Conservation (phyloP, 64 coral and sea anemone genomes). For the Cladopsammia gracilis region DNA sequence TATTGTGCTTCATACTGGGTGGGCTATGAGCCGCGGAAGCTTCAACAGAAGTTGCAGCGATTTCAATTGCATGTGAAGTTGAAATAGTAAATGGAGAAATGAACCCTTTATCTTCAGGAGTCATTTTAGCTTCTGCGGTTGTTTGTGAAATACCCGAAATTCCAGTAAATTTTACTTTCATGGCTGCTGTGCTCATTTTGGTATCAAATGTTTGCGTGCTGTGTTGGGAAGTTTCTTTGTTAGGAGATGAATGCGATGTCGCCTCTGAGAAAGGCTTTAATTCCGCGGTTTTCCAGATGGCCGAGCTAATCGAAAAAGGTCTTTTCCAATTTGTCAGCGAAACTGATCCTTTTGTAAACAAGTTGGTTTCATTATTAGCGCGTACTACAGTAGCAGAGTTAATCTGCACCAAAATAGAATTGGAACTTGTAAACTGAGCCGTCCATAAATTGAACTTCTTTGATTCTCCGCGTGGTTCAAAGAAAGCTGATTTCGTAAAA, state of each 20-base stretch:
- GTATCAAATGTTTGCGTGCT: not conserved
- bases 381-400: not conserved
- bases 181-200: not conserved
- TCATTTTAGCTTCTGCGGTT: not conserved
- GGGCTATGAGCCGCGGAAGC: not conserved
- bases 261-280: not conserved
- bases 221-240: not conserved
- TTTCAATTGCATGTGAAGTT: not conserved
- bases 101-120: not conserved
- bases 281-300: conserved; percentile 7
- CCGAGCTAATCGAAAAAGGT: not conserved
- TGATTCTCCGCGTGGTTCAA: not conserved
- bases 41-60: not conserved
- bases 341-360: conserved; percentile 40
- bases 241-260: not conserved
- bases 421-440: conserved; percentile 5
- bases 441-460: not conserved
- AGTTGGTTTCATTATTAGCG: not conserved
- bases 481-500: conserved; percentile 12
- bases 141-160: not conserved
- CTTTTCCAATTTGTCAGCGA: not conserved
- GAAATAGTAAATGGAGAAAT: not conserved
- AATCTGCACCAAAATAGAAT: not conserved
- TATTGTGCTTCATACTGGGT: not conserved
- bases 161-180: not conserved